Evolutionary conservation across 2,113 vertebrate species (phyloP).

Genomic region (Pteruthius melanotis): DNA sequence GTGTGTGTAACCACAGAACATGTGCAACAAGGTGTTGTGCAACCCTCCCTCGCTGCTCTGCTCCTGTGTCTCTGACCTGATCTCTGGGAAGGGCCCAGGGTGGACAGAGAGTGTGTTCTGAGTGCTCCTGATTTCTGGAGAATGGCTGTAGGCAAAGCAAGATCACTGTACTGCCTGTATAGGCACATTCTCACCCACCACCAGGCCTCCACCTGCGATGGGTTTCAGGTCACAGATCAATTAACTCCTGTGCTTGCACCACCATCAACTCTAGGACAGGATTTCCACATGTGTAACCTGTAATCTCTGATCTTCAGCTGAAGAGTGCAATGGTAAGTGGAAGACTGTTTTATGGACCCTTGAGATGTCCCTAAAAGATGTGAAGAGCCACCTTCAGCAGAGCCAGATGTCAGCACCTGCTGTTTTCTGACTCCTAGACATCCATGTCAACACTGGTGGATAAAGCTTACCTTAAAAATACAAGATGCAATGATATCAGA

Average conservation of each 20-base stretch:
- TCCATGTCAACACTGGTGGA: background rate
- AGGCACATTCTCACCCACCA: background rate
- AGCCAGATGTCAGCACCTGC: background rate
- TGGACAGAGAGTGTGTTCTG: background rate
- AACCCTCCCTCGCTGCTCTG: background rate
- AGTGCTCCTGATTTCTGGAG: background rate
- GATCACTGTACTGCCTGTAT: fast-evolving
- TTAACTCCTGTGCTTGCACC: background rate
- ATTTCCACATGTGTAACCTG: background rate
- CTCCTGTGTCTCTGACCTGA: background rate
- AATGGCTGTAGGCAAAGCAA: background rate
- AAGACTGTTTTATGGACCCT: background rate
- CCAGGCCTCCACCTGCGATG: fast-evolving
- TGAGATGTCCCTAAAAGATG: background rate
- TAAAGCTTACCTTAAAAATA: background rate
- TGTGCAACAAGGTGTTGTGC: fast-evolving
- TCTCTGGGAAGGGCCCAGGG: background rate
- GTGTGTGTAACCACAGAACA: background rate
- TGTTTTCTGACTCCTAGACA: background rate
- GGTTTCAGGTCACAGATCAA: background rate
- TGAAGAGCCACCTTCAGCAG: background rate
- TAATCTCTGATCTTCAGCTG: background rate
- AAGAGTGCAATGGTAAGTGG: background rate
- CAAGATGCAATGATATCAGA: background rate
- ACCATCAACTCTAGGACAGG: fast-evolving